Evolutionary conservation across 2,113 vertebrate species (phyloP).

Genomic region (Psammodynastes pulverulentus): DNA sequence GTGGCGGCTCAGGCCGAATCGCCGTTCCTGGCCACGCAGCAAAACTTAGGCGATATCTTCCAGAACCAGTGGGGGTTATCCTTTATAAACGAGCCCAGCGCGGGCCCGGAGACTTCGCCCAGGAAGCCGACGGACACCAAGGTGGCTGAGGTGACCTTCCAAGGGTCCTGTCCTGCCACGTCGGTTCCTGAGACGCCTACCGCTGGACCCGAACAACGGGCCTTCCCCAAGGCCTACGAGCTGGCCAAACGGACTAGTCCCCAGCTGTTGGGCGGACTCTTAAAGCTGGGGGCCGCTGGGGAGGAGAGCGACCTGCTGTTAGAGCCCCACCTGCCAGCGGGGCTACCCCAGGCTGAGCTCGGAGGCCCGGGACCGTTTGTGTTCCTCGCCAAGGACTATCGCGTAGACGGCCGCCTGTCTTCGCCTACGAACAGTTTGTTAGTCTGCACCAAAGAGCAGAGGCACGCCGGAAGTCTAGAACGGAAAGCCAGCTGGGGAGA

Average conservation of each 20-base stretch:
- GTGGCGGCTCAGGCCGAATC: constrained; percentile 84
- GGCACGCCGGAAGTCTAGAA: constrained; percentile 85
- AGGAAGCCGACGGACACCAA: constrained; percentile 74
- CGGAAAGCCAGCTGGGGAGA: constrained; percentile 87
- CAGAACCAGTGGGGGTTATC: constrained; percentile 99
- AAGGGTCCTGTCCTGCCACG: constrained; percentile 78
- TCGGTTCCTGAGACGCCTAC: constrained; percentile 76
- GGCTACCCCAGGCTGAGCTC: constrained; percentile 76
- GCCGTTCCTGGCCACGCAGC: constrained; percentile 88
- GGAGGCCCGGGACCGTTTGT: constrained; percentile 80
- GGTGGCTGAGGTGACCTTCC: constrained; percentile 80
- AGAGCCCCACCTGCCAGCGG: constrained; percentile 72
- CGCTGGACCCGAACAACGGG: constrained; percentile 79
- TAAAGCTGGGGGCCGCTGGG: constrained; percentile 71
- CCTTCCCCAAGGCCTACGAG: constrained; percentile 84
- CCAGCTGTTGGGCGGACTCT: constrained; percentile 73
- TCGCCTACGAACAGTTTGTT: constrained; percentile 83
- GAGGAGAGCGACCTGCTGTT: constrained; percentile 76
- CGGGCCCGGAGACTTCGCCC: constrained; percentile 79
- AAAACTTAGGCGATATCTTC: constrained; percentile 97
- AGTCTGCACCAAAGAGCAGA: constrained; percentile 85
- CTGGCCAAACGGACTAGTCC: constrained; percentile 91
- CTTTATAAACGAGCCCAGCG: constrained; percentile 95
- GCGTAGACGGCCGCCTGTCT: constrained; percentile 80
- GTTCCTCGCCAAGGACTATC: constrained; percentile 83